Evolutionary conservation across 2,113 vertebrate genomes (phyloP).

Genomic region (Carettochelys insculpta): DNA sequence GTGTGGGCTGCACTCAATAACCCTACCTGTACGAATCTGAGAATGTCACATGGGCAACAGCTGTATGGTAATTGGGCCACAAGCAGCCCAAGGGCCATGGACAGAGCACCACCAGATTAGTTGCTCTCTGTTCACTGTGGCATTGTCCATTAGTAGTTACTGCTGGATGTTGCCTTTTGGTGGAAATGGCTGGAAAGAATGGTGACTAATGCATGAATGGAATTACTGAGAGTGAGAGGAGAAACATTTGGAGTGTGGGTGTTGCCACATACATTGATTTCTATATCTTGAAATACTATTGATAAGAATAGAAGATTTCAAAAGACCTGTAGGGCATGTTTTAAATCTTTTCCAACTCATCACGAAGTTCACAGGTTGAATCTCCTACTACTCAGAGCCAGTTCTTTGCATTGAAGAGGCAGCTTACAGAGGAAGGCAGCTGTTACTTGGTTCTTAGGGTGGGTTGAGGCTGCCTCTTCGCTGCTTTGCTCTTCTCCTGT

Average conservation of each 20-base stretch:
- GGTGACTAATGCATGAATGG: neutral
- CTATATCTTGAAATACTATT: neutral
- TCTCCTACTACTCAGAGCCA: neutral
- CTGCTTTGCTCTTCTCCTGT: neutral
- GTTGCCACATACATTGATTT: neutral
- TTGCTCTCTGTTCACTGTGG: neutral
- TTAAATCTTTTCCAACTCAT: neutral
- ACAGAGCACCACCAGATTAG: neutral
- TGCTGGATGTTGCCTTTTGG: neutral
- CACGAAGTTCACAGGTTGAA: neutral
- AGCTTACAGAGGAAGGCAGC: neutral
- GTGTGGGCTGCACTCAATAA: no score
- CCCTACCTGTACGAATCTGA: no score
- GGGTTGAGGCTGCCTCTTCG: neutral
- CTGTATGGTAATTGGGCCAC: no score
- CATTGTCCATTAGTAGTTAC: neutral
- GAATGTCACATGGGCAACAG: no score
- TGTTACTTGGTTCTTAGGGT: neutral
- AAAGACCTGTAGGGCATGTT: neutral
- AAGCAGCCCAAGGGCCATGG: no score
- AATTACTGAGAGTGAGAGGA: neutral
- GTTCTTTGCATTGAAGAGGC: conserved; percentile 9
- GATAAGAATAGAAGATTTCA: neutral
- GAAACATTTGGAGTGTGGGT: neutral
- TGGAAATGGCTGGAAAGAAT: neutral